Evolutionary conservation across 2,888 invertebrate species (phyloP), one percentile per base, ranked within the genome.

Genomic region (Penaeus monodon): DNA sequence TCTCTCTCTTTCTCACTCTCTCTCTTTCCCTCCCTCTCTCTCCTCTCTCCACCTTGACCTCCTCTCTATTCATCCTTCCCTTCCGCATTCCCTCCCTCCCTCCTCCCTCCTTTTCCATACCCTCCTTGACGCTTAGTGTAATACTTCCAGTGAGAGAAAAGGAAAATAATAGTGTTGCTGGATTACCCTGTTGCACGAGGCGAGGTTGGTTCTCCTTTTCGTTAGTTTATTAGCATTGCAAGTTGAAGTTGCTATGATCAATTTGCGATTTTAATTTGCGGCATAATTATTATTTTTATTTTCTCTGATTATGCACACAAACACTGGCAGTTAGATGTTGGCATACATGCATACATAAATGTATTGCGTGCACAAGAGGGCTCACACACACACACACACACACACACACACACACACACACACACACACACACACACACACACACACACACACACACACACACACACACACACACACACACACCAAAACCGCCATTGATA

Each of bases 401-500:
- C 49, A 49, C 17, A n/a, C 38, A 70, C 44, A 70, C 68, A 49
- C 27, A 27, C 81, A 70, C 24, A 70, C 81, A 68, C 66, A 38
- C 66, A 22, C 81, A 44, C 44, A 38, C 66, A 68, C 64, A 38
- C 33, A 64, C 81, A 65, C 68, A n/a, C 24, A 64, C 66, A 81
- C 24, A 73, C 73, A 24, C 68, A 68, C 73, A 33, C 38, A 63
- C 57, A 12, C 44, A 44, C 44, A 44, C 44, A 44, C 44, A 38
- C 33, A 38, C 33, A 38, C 33, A 38, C 33, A 38, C 33, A 38
- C 33, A 38, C 33, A 38, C 33, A 38, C 33, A 38, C 33, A 38
- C 44, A 44, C 44, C 6, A 44, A 38, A 29, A 64, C 38, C 44
- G 1, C 20, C 33, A 27, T 22, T 10, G 12, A 73, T 17, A 22